These are phyloP conservation scores for Chaetogeoica ovagalla DNA, from an alignment of 2,888 invertebrate genomes.

Conservation along the genomic window DNA sequence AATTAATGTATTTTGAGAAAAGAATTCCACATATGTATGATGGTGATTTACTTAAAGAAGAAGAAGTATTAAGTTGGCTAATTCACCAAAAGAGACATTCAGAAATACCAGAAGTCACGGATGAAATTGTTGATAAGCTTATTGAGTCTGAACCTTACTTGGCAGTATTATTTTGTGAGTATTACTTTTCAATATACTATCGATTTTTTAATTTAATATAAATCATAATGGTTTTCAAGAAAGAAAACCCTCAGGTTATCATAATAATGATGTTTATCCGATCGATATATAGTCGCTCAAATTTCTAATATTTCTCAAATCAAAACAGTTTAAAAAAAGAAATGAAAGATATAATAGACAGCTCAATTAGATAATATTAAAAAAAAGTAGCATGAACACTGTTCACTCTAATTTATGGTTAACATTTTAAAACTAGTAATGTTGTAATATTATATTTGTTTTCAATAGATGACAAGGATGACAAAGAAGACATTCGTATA, in stretches of 20 bases:
- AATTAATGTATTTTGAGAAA: slow-evolving; percentile 71
- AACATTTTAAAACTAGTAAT: neutral
- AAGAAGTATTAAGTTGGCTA: slow-evolving; percentile 85
- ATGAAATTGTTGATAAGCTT: slow-evolving; percentile 90
- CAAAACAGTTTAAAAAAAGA: neutral
- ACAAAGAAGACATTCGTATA: slow-evolving; percentile 84
- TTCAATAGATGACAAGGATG: slow-evolving; percentile 80
- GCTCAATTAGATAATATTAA: neutral
- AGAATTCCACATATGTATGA: slow-evolving; percentile 60
- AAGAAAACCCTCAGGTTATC: neutral
- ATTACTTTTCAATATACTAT: slow-evolving; percentile 38
- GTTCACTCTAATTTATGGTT: neutral
- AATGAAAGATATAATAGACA: neutral
- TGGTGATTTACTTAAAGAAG: slow-evolving; percentile 88
- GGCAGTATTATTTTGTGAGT: slow-evolving; percentile 90
- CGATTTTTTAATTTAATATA: neutral
- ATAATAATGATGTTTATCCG: neutral
- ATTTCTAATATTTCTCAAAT: neutral
- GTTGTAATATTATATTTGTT: neutral
- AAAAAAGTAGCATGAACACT: neutral
- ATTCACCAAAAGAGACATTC: slow-evolving; percentile 86
- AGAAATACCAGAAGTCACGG: slow-evolving; percentile 89
- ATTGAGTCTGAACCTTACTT: slow-evolving; percentile 78
- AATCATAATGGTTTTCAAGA: too few species aligned
- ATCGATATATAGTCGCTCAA: neutral